Evolutionary conservation across 1,140 invertebrate genomes (phyloP), one percentile per base, ranked within the genome.

Genomic region (Sesamia nonagrioides): DNA sequence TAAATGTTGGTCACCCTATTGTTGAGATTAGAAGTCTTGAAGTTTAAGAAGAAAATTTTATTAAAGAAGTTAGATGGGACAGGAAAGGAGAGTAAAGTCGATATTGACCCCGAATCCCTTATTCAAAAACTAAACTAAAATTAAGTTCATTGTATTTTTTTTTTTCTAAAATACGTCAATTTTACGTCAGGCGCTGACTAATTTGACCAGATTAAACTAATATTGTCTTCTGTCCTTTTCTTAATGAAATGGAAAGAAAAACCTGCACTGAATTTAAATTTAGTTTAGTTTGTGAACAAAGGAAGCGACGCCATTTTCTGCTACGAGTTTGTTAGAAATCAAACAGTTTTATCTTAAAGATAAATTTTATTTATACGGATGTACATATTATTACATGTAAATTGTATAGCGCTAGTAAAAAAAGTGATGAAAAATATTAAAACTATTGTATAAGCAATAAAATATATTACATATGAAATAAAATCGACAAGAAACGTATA

Each of bases 1-100:
- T 18, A n/a, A 18, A 3, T 40, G n/a, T 66, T 40, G 68, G 56
- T 60, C 72, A 74, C 56, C 54, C 37, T 74, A 60, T 13, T 45
- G 7, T 5, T 60, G 17, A 45, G 35, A 21, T 27, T 50, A 52
- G 21, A 48, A 56, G 15, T 72, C 54, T 56, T 56, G 54, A 56
- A 56, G 54, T 54, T 54, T 17, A 9, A 18, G 18, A 48, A 52
- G 40, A 13, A 13, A 48, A 40, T 33, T 7, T 27, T 50, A 69
- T 50, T 45, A 42, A 18, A 21, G 37, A 40, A 66, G 37, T 66
- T 66, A n/a, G 33, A n/a, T 37, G 33, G 5, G 15, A 17, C 5
- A 61, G 6, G 21, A 56, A 37, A 61, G 13, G 9, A 27, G 21
- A 56, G 21, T 13, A 37, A 17, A n/a, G 9, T 21, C 7, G 27